phyloP scores from a whole-genome alignment of 2,113 vertebrate genomes.

The Melanocharis versteri region DNA sequence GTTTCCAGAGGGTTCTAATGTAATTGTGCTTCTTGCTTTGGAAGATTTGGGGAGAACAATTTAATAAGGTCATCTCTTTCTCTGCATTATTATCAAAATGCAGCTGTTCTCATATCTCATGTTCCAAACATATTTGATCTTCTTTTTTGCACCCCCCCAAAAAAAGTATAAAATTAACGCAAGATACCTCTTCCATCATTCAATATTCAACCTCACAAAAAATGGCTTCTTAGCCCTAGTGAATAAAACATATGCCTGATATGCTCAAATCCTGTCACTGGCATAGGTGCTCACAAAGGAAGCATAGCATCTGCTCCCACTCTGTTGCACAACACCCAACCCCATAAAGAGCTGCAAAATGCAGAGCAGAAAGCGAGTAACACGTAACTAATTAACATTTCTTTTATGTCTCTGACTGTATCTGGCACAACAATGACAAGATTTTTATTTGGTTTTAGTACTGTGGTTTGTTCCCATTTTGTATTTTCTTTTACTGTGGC shows the following conservation, averaged over 20 bases:
- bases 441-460: neutral
- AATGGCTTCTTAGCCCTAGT: neutral
- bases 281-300: neutral
- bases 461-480: neutral
- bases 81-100: neutral
- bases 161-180: neutral
- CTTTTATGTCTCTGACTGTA: neutral
- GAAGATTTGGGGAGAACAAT: neutral
- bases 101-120: neutral
- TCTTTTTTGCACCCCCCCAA: accelerated
- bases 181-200: neutral
- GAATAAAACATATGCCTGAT: neutral
- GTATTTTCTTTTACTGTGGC: neutral
- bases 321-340: neutral
- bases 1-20: neutral
- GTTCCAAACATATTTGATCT: neutral
- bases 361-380: neutral
- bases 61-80: neutral
- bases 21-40: neutral
- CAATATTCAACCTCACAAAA: neutral
- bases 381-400: neutral
- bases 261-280: neutral
- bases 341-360: neutral
- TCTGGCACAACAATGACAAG: accelerated
- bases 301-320: neutral